Conservation (phyloP, 2,888 invertebrate genomes). For the Dryobota labecula region DNA sequence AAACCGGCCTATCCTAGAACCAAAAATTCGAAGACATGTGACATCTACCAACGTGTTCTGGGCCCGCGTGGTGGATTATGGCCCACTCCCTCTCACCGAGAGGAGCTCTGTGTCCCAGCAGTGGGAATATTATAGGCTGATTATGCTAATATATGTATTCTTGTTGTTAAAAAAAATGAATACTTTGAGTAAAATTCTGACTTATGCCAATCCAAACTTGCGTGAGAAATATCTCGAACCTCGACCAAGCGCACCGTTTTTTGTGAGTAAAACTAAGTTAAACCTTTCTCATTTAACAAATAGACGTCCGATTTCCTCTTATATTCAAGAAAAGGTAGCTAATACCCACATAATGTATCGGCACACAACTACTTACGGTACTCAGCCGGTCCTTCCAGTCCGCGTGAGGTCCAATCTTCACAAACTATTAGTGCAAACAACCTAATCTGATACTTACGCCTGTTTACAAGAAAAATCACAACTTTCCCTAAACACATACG, state of each 20-base stretch:
- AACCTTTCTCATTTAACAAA: conserved; percentile 18
- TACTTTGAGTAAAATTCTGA: neutral
- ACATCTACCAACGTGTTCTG: no score
- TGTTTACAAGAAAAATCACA: conserved; percentile 64
- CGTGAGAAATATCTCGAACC: neutral
- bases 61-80: no score
- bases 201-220: neutral
- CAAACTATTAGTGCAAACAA: conserved; percentile 66
- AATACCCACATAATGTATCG: conserved; percentile 27
- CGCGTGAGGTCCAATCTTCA: conserved; percentile 58
- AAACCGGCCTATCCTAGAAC: no score
- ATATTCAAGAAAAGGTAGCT: conserved; percentile 19
- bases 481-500: conserved; percentile 63
- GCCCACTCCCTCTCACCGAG: no score
- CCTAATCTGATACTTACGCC: conserved; percentile 63
- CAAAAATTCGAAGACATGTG: no score
- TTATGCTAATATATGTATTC: no score
- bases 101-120: no score
- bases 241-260: neutral
- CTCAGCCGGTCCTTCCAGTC: conserved; percentile 30
- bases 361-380: conserved; percentile 37
- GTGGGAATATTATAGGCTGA: no score
- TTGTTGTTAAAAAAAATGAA: neutral
- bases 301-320: neutral
- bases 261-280: conserved; percentile 2